Evolutionary conservation across 2,797 vertebrate species (phyloP).

Genomic region (Sebastiscus tertius): DNA sequence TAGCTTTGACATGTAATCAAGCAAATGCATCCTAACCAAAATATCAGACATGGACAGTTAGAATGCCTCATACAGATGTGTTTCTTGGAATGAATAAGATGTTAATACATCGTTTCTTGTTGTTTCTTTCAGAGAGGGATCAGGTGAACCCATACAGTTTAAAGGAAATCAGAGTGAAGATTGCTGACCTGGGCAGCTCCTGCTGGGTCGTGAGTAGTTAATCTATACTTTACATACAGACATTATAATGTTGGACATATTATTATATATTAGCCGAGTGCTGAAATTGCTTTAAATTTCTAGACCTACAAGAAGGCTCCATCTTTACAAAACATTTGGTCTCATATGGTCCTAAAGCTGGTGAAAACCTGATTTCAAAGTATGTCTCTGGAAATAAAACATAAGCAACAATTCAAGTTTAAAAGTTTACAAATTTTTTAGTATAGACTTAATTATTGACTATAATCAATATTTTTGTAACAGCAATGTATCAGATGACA

Average conservation of each 20-base stretch:
- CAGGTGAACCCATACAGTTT: constrained; percentile 35
- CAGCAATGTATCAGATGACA: neutral
- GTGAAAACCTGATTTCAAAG: too few relatives aligned
- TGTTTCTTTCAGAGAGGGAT: constrained; percentile 30
- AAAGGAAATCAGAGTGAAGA: constrained; percentile 86
- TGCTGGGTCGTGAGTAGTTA: constrained; percentile 90
- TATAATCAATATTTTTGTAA: neutral
- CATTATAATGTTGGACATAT: neutral
- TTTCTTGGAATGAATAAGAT: neutral
- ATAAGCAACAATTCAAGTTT: too few relatives aligned
- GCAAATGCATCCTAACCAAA: neutral
- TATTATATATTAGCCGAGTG: neutral
- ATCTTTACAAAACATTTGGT: neutral
- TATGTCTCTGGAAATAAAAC: too few relatives aligned
- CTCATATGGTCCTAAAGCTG: too few relatives aligned
- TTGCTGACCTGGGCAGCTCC: constrained; percentile 89
- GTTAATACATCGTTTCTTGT: neutral
- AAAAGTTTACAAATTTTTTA: too few relatives aligned
- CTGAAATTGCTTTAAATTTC: neutral
- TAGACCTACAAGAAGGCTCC: neutral
- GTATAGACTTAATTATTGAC: too few relatives aligned
- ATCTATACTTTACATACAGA: neutral
- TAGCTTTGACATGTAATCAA: neutral
- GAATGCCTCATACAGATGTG: accelerated
- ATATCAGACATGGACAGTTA: neutral